Conservation (phyloP, 2,113 vertebrate species). For the Trematocara zebra region DNA sequence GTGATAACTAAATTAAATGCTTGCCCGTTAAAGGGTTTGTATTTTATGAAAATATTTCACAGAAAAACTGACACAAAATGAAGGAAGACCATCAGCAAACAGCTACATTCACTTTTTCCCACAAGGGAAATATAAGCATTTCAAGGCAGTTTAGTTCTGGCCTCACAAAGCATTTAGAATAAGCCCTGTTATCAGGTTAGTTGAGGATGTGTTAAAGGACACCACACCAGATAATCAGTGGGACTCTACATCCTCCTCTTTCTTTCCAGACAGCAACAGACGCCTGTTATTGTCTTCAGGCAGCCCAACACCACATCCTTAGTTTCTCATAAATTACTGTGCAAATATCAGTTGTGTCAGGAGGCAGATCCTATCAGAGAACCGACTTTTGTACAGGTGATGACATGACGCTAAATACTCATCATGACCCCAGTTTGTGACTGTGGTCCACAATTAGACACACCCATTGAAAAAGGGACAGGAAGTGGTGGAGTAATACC, state of each 20-base stretch:
- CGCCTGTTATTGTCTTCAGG: slow-evolving; percentile 26
- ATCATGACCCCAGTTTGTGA: slow-evolving; percentile 3
- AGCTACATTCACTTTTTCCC: background rate
- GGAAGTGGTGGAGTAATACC: slow-evolving; percentile 8
- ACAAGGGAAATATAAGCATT: background rate
- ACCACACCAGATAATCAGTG: background rate
- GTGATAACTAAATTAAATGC: background rate
- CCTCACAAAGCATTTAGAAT: background rate
- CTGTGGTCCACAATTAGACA: slow-evolving; percentile 20
- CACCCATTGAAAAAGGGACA: background rate
- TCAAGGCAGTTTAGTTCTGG: background rate
- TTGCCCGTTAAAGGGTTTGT: background rate
- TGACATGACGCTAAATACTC: background rate
- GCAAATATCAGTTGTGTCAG: slow-evolving; percentile 1
- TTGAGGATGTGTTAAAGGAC: background rate
- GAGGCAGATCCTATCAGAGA: slow-evolving; percentile 28
- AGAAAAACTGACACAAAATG: background rate
- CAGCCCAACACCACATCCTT: slow-evolving; percentile 24
- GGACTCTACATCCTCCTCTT: background rate
- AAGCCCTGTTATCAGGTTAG: background rate
- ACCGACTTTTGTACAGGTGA: background rate
- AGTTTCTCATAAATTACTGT: slow-evolving; percentile 33
- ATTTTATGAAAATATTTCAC: background rate
- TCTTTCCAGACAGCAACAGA: slow-evolving; percentile 11
- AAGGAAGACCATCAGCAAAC: background rate